Base-by-base conservation (phyloP, 2,888 invertebrate genomes). In the Chloroclystis v-ata region DNA sequence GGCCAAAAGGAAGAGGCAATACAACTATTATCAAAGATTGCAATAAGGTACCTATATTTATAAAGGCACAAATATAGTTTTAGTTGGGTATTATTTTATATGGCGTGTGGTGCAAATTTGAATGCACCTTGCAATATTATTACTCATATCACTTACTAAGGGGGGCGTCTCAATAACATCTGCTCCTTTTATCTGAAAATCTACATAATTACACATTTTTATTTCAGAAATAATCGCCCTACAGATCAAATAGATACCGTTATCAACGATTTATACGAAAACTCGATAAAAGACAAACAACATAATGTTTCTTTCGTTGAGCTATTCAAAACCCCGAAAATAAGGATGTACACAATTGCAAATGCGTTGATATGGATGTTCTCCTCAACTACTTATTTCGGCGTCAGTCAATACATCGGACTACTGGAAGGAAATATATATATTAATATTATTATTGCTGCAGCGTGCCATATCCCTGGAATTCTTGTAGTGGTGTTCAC, bases 331-430 rank as follows among this genome's bases (percentile, higher is more conserved):
- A 92, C 93, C 0, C 90, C 91, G 0, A 92, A 91, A 67, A 89
- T 94, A 72, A 84, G 94, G 50, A 61, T 82, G 9, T 93, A 93
- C 65, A 92, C 93, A 0, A 67, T 93, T 2, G 89, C 90, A 37
- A 91, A 92, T 60, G 90, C 91, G 50, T 91, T 92, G 51, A 90
- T 92, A 59, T 95, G 95, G 96, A 82, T 93, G 52, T 93, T 93
- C 6, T 93, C 94, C 45, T 92, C 95, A 2, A 89, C 95, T 71
- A 92, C 94, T 38, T 94, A 94, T 75, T 97, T 94, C 63, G 96
- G 96, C 0, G 88, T 96, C 33, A 92, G 94, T 12, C 94, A 95
- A 67, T 95, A 93, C 69, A 92, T 94, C 40, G 93, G 93, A 0
- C 90, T 92, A 52, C 81, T 94, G 13, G 92, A 92, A 43, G 95